phyloP scores from a whole-genome alignment of 2,888 invertebrate genomes.

The Pardosa pseudoannulata region DNA sequence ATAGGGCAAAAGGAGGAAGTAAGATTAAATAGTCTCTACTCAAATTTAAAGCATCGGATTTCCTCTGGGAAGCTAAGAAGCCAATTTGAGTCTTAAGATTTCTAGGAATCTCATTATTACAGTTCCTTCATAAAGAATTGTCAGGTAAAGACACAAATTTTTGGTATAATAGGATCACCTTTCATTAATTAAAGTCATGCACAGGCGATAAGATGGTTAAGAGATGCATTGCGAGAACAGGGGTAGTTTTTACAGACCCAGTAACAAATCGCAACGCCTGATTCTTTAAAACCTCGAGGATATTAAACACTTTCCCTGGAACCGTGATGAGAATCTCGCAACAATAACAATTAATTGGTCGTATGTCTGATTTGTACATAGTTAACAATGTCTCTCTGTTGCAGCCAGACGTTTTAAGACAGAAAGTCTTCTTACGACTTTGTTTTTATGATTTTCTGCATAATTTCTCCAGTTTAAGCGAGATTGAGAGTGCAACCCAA shows the following conservation, averaged over 20 bases:
- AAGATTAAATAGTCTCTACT: too few species aligned
- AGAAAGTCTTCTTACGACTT: background rate
- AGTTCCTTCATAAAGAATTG: too few species aligned
- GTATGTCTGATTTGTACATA: background rate
- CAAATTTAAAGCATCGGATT: too few species aligned
- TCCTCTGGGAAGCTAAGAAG: background rate
- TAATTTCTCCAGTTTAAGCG: conserved; percentile 7
- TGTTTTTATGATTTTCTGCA: conserved; percentile 5
- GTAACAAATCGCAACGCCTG: background rate
- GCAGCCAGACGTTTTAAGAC: background rate
- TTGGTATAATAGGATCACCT: conserved; percentile 11
- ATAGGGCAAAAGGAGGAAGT: too few species aligned
- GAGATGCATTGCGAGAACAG: conserved; percentile 4
- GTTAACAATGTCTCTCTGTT: too few species aligned
- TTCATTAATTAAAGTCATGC: background rate
- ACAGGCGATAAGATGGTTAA: background rate
- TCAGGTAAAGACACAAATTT: background rate
- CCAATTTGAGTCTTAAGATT: background rate
- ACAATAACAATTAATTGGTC: conserved; percentile 24
- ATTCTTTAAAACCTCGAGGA: conserved; percentile 15
- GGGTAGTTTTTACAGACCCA: background rate
- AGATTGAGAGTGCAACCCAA: background rate
- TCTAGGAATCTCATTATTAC: too few species aligned
- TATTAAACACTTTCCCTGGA: background rate
- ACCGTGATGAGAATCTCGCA: background rate